Evolutionary conservation across 2,113 vertebrate species (phyloP).

Genomic region (Crotalus tigris): DNA sequence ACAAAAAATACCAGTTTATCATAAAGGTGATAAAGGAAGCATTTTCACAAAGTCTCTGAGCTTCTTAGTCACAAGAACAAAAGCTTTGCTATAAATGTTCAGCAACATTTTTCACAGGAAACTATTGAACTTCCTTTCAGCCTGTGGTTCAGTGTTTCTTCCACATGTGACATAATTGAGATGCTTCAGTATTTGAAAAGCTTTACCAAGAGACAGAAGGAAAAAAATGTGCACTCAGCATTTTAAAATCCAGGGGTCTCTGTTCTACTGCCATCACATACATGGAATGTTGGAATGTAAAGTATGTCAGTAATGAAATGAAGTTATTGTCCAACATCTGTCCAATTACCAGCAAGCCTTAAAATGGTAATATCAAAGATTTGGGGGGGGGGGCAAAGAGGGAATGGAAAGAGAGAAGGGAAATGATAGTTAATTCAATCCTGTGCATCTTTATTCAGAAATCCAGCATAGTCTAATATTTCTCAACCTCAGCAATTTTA

Average conservation of each 20-base stretch:
- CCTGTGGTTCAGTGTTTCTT: background rate
- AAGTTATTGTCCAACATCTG: background rate
- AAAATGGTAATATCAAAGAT: background rate
- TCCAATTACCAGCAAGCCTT: background rate
- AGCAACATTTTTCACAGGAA: background rate
- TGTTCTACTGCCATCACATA: background rate
- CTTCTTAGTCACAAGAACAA: background rate
- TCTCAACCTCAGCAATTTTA: background rate
- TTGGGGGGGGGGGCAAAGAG: background rate
- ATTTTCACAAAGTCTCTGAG: background rate
- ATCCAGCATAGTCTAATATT: background rate
- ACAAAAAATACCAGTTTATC: background rate
- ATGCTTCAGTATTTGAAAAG: background rate
- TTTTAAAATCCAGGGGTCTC: background rate
- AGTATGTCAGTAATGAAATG: background rate
- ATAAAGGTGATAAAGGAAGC: background rate
- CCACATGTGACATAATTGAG: background rate
- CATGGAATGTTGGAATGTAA: background rate
- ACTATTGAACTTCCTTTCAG: background rate
- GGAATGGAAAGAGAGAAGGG: background rate
- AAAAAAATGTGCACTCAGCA: background rate
- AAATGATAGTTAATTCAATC: background rate
- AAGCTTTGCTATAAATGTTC: background rate
- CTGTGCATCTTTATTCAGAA: background rate
- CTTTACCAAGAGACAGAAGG: background rate